Base-by-base conservation (phyloP, 2,888 invertebrate species). In the Orchestes rusci region DNA sequence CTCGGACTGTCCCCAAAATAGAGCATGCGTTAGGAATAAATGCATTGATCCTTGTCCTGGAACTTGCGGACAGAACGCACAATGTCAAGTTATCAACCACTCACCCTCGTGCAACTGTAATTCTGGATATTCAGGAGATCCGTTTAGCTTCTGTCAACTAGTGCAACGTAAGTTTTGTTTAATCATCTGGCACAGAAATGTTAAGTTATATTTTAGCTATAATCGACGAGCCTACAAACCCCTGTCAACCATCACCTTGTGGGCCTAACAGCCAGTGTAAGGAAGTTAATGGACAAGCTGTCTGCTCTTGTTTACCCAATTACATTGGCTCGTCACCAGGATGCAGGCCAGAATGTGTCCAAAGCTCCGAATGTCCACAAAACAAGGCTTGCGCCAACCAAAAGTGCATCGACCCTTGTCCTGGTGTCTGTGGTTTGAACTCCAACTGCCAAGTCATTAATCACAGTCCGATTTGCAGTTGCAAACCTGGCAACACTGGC, bases 381-480 rank as follows among this genome's bases (percentile, higher is more conserved):
- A 74, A 77, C 58, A 76, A 72, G 59, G 82, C 84, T 29, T 87
- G 87, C 67, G 73, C 82, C 15, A 79, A 78, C 59, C 80, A 81
- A 64, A 80, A 77, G 60, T 87, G 87, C 60, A 62, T 74, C 8
- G 79, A 86, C 64, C 85, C 84, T 15, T 87, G 86, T 59, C 75
- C 74, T 51, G 83, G 80, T 59, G 79, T 79, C 16, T 88, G 87
- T 66, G 85, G 84, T 4, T 59, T 73, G 23, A 77, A 76, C 55
- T 80, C 85, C 8, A 66, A 76, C 44, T 87, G 87, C 59, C 76
- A 80, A 66, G 83, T 84, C 3, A 74, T 82, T 37, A 83, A 84
- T 61, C 87, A 88, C 59, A 80, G 81, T 56, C 84, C 86, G 4
- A 81, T 82, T 47, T 81, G 81, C 54, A 72, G 70, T 47, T 80